A percentile compares a stretch with the other conserved stretches of the same genome.
These are phyloP conservation scores for Aramus guarauna DNA, from an alignment of 2,113 vertebrate genomes.

Conservation along the genomic window DNA sequence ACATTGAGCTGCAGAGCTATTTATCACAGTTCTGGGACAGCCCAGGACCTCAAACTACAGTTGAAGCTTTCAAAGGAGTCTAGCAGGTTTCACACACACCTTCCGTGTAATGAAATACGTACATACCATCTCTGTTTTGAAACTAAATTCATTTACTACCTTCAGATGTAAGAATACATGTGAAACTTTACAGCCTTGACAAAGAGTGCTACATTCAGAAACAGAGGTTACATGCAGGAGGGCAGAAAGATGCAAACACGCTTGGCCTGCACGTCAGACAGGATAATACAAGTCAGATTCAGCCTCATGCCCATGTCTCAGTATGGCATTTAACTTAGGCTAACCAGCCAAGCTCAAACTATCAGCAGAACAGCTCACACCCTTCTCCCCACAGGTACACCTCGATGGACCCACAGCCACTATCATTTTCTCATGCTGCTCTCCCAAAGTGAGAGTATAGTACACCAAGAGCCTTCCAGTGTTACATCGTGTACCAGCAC, in stretches of 20 bases:
- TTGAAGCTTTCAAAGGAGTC: background rate
- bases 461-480: background rate
- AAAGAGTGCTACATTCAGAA: background rate
- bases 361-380: background rate
- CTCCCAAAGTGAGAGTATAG: background rate
- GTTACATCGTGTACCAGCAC: background rate
- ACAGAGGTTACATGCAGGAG: background rate
- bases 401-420: background rate
- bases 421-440: background rate
- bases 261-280: too few species aligned
- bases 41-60: background rate
- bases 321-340: background rate
- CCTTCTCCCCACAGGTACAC: background rate
- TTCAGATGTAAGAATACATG: background rate
- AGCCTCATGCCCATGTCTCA: background rate
- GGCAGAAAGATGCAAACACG: background rate
- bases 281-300: background rate
- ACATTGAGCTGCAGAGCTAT: background rate
- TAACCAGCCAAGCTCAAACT: background rate
- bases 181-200: background rate
- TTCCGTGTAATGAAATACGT: background rate
- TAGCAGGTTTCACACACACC: background rate
- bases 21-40: background rate
- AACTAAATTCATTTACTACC: background rate
- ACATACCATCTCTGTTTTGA: background rate